Evolutionary conservation across 2,888 invertebrate genomes (phyloP).

Genomic region (Rhamnusium bicolor): DNA sequence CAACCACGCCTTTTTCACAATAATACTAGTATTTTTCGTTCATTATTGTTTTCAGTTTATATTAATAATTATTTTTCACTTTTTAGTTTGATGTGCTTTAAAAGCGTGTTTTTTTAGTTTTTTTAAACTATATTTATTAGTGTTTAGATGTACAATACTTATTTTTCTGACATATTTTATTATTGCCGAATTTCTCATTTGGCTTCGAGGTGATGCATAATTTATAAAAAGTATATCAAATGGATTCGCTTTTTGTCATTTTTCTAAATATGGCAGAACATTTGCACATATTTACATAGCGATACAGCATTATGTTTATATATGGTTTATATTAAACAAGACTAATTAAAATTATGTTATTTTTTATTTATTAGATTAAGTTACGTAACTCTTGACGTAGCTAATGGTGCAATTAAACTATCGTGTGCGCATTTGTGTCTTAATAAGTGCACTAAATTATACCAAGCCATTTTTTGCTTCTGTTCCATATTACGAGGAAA

Average conservation of each 20-base stretch:
- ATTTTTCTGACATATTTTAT: not conserved
- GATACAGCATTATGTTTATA: not conserved
- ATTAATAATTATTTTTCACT: no score
- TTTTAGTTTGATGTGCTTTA: no score
- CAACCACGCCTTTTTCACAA: no score
- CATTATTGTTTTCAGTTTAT: no score
- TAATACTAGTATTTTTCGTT: no score
- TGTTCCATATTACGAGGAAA: no score
- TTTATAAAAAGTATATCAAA: not conserved
- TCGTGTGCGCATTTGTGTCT: not conserved
- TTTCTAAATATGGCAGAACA: conserved; percentile 9
- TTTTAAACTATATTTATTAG: no score
- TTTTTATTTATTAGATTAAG: not conserved
- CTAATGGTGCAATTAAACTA: conserved; percentile 10
- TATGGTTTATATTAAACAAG: not conserved
- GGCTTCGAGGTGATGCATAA: not conserved
- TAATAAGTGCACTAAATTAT: not conserved
- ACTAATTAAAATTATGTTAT: not conserved
- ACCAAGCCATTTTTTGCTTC: not conserved
- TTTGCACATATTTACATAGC: not conserved
- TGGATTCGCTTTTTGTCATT: not conserved
- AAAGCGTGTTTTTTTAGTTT: no score
- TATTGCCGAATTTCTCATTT: not conserved
- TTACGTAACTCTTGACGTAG: conserved; percentile 14
- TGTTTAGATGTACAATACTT: not conserved